Evolutionary conservation across 2,797 vertebrate species (phyloP).

Genomic region (Prionace glauca): DNA sequence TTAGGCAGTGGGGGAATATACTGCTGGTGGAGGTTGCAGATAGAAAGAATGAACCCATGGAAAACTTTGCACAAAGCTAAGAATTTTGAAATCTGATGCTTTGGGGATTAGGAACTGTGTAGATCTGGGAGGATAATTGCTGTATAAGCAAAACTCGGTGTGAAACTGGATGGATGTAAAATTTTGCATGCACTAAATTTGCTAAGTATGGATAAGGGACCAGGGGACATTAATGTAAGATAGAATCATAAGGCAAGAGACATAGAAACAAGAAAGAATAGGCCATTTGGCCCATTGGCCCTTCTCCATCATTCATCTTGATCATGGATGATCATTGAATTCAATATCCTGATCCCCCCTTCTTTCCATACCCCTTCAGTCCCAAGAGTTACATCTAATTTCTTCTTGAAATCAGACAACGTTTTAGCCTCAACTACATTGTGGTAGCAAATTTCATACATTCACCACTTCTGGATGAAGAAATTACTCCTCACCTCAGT

Average conservation of each 20-base stretch:
- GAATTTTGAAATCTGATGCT: neutral
- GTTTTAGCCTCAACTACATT: no score
- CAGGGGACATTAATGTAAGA: neutral
- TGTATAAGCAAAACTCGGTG: neutral
- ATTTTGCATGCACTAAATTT: neutral
- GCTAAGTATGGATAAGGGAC: neutral
- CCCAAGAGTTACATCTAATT: no score
- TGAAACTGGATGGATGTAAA: neutral
- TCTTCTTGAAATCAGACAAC: no score
- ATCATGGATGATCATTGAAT: no score
- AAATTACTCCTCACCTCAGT: no score
- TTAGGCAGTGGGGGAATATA: neutral
- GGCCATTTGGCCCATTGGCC: no score
- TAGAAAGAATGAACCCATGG: neutral
- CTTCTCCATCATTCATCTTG: no score
- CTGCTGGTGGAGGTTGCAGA: neutral
- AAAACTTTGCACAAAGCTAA: neutral
- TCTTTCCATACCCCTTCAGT: no score
- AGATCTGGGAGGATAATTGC: neutral
- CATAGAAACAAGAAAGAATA: neutral
- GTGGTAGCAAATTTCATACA: no score
- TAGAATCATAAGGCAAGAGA: neutral
- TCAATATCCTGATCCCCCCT: no score
- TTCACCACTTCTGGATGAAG: no score
- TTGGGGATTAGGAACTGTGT: neutral